Base-by-base conservation (phyloP, 37 sponge, comb jelly and placozoan genomes). In the Aphrocallistes beatrix region DNA sequence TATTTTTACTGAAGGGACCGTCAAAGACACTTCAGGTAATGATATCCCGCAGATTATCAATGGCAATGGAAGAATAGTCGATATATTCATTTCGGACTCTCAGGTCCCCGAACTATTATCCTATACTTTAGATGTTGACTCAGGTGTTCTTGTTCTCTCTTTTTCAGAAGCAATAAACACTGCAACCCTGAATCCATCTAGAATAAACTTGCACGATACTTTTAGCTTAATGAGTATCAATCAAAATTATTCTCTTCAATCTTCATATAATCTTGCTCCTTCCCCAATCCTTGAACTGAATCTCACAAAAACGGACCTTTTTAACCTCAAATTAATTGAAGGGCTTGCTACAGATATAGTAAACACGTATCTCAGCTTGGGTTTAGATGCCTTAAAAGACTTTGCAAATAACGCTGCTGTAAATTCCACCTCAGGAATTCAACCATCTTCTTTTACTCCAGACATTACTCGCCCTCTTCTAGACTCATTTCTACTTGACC, bases 311-410 rank as follows among this genome's bases (percentile, higher is more conserved):
- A 19, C 1, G 75, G 75, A 60, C 21, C 75, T 25, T 13, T 60
- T 60, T 13, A 60, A 28, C n/a, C 10, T 60, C n/a, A 60, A 60
- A 28, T 3, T 88, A 45, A 90, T 75, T 17, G 38, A 83, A 32
- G 96, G 92, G 0, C 91, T 95, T 90, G 93, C 86, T 3, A 93
- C 93, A 36, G 92, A 91, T 37, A 38, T 51, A 0, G 93, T 90
- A 1, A 91, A 91, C 49, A 95, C 92, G 0, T 95, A 87, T 85
- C 81, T 95, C 1, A 38, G 89, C 23, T 69, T 88, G 13, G 75
- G 17, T 23, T 60, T 28, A 6, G 34, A 60, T 60, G 75, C 75
- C n/a, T 3, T 60, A 28, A 60, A 60, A 60, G 75, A 60, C n/a
- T 60, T 60, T 28, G 75, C 75, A 32, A 30, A 60, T 28, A 69